phyloP scores from a whole-genome alignment of 2,888 invertebrate genomes.

The Megaustenia siamemsis region DNA sequence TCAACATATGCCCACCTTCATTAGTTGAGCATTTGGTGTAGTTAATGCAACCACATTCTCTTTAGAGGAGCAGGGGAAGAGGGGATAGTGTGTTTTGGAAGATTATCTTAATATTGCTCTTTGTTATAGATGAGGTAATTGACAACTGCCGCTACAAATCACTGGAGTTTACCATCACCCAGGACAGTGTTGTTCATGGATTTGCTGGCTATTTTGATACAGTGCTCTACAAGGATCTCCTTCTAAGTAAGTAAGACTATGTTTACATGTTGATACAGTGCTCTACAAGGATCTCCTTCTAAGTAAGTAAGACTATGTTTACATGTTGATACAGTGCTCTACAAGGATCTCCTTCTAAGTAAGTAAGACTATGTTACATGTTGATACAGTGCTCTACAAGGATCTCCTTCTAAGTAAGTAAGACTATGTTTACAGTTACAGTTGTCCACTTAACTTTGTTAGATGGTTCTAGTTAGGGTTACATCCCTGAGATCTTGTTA shows the following conservation, averaged over 20 bases:
- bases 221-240: slow-evolving; percentile 89
- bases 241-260: slow-evolving; percentile 87
- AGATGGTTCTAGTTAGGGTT: too few relatives aligned
- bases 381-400: slow-evolving; percentile 92
- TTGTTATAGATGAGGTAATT: slow-evolving; percentile 65
- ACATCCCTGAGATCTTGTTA: too few relatives aligned
- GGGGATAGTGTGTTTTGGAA: neutral
- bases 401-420: slow-evolving; percentile 88
- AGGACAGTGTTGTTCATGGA: slow-evolving; percentile 92
- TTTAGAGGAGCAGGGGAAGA: neutral
- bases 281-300: slow-evolving; percentile 91
- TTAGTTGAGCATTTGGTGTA: too few relatives aligned
- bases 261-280: slow-evolving; percentile 93
- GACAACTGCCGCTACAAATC: slow-evolving; percentile 87
- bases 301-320: too few relatives aligned
- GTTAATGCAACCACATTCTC: too few relatives aligned
- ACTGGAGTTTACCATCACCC: slow-evolving; percentile 86
- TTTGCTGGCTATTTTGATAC: slow-evolving; percentile 98
- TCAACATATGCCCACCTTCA: too few relatives aligned
- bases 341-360: slow-evolving; percentile 91
- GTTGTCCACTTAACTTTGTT: too few relatives aligned
- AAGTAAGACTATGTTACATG: too few relatives aligned
- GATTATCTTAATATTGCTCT: neutral
- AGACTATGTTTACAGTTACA: too few relatives aligned
- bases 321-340: slow-evolving; percentile 94